Evolutionary conservation across 2,797 vertebrate species (phyloP).

Genomic region (Tauraco hartlaubi): DNA sequence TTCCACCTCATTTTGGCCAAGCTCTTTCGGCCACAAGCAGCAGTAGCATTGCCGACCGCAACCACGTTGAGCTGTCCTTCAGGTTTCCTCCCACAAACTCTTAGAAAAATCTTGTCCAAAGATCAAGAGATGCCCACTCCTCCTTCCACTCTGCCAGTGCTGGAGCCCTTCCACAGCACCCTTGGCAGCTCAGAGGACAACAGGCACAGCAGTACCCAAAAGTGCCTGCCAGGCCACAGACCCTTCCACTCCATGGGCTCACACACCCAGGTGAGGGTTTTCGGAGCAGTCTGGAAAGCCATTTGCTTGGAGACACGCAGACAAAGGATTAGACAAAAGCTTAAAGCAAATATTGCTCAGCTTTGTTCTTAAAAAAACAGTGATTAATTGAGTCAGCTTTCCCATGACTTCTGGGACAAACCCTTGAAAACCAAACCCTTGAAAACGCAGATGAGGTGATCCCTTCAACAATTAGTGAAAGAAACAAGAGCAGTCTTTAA

Average conservation of each 20-base stretch:
- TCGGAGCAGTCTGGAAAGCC: neutral
- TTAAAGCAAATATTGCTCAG: neutral
- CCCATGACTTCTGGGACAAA: neutral
- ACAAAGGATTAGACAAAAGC: neutral
- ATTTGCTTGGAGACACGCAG: neutral
- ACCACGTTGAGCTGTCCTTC: fast-evolving
- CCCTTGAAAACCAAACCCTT: neutral
- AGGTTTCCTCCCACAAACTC: neutral
- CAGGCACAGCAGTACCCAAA: fast-evolving
- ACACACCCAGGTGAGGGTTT: fast-evolving
- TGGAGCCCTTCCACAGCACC: fast-evolving
- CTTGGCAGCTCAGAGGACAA: neutral
- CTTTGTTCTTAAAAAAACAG: neutral
- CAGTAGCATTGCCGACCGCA: fast-evolving
- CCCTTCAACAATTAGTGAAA: neutral
- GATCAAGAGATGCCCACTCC: neutral
- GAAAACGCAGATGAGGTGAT: neutral
- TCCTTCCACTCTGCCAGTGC: neutral
- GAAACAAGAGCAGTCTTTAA: neutral
- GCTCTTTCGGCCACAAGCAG: neutral
- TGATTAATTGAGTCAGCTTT: neutral
- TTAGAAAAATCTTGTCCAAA: neutral
- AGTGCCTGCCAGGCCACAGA: fast-evolving
- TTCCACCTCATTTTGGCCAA: neutral
- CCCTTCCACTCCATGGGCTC: fast-evolving